Base-by-base conservation (phyloP, 2,888 invertebrate genomes). In the Chymomyza caudatula region DNA sequence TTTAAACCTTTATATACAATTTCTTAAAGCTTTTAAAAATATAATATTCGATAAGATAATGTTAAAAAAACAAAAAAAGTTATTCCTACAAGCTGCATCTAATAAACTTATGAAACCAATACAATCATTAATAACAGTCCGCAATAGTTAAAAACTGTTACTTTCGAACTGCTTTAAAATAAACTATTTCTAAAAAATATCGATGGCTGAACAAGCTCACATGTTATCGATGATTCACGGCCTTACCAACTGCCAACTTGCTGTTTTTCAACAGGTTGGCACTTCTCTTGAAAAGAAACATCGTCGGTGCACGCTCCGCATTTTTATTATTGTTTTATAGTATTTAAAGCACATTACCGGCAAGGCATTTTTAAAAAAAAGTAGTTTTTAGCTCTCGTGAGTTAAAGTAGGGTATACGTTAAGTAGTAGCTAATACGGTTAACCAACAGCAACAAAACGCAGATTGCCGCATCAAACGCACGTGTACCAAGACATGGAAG, bases 401-500 rank as follows among this genome's bases (percentile, higher is more conserved):
- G 57, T 57, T 42, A 43, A 22, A 13, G 20, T 44, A 52, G 19
- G 29, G 17, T 5, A n/a, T 11, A 8, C 29, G 2, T 11, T 11
- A n/a, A 19, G 17, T n/a, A 55, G 42, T 13, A 55, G 5, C n/a
- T 55, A 13, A 8, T 54, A 23, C 37, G 4, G 5, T 22, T 0
- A 13, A 29, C 6, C 55, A 44, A 23, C 4, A 15, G n/a, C 47
- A 42, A 22, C 58, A 49, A 11, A 4, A 37, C 11, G 11, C 20
- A 44, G 60, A 55, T 56, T 43, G 54, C 52, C 56, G 57, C 53
- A 59, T 29, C 11, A 37, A 77, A 78, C 83, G 83, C 78, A 83
- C 78, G 82, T 84, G 82, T 74, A 52, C 69, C 56, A 49, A 60
- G 67, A 54, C 54, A 89, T 90, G 89, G 89, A 88, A 74, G 81